Evolutionary conservation across 2,797 vertebrate genomes (phyloP).

Genomic region (Megaceryle alcyon): DNA sequence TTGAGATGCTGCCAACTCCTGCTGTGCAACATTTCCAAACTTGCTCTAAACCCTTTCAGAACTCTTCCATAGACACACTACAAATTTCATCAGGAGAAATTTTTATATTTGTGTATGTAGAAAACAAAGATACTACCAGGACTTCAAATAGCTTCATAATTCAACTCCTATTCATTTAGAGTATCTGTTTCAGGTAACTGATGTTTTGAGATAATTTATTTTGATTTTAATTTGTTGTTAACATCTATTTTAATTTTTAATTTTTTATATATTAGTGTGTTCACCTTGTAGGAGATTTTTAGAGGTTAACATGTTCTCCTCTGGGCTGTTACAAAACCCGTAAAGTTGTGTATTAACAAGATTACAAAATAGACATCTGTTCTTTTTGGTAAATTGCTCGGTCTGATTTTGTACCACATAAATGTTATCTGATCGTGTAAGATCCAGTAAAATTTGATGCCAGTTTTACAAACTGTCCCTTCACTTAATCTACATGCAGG

Average conservation of each 20-base stretch:
- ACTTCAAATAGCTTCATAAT: background rate
- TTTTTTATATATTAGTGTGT: background rate
- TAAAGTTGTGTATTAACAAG: background rate
- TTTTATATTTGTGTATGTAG: background rate
- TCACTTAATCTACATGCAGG: background rate
- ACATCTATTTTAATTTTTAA: background rate
- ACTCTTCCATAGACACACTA: background rate
- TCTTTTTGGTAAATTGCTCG: slow-evolving; percentile 30
- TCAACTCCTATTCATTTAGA: background rate
- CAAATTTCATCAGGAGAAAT: background rate
- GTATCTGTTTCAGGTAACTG: background rate
- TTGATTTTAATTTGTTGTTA: background rate
- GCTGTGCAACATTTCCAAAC: background rate
- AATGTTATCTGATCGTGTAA: slow-evolving; percentile 22
- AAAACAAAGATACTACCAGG: background rate
- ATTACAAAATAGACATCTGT: background rate
- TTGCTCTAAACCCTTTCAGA: background rate
- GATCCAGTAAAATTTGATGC: slow-evolving; percentile 12
- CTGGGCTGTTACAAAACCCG: background rate
- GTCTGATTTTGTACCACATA: background rate
- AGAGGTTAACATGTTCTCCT: background rate
- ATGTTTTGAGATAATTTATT: background rate
- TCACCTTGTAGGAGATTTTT: slow-evolving; percentile 14
- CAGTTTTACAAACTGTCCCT: background rate
- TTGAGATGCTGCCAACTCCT: background rate